Conservation (phyloP, 2,888 invertebrate genomes). For the Dorcus hopei region DNA sequence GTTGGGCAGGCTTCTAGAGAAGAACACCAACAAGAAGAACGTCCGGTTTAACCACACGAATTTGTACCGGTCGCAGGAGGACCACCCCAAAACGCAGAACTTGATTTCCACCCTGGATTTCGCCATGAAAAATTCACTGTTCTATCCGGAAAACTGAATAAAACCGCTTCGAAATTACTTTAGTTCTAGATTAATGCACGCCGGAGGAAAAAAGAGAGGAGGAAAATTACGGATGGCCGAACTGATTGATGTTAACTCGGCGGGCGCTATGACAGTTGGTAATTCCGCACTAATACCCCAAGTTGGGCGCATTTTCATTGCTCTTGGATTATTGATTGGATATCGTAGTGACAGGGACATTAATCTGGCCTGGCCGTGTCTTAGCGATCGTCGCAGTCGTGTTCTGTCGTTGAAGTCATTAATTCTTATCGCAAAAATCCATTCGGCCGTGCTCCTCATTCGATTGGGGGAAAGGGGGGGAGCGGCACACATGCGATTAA, state of each 20-base stretch:
- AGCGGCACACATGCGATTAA: no score
- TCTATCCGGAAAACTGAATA: slow-evolving; percentile 1
- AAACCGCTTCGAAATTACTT: no score
- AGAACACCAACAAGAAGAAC: slow-evolving; percentile 12
- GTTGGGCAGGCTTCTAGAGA: slow-evolving; percentile 5
- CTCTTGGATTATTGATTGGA: slow-evolving; percentile 28
- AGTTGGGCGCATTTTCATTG: slow-evolving; percentile 23
- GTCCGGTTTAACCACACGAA: slow-evolving; percentile 11
- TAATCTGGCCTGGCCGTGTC: slow-evolving; percentile 24
- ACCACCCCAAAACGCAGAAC: slow-evolving; percentile 21
- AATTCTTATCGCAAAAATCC: slow-evolving; percentile 20
- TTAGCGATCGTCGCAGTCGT: slow-evolving; percentile 12
- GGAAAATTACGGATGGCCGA: slow-evolving; percentile 14
- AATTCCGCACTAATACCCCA: slow-evolving; percentile 23
- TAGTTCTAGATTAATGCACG: no score
- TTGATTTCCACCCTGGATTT: slow-evolving; percentile 23
- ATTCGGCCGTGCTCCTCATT: not conserved
- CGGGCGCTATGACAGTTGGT: slow-evolving; percentile 23
- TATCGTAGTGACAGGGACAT: slow-evolving; percentile 26
- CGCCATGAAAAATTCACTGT: slow-evolving; percentile 34
- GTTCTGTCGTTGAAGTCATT: slow-evolving; percentile 22
- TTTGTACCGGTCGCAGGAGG: not conserved
- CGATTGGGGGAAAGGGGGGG: not conserved
- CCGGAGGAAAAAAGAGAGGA: slow-evolving; percentile 6
- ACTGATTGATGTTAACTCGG: slow-evolving; percentile 24